Conservation (phyloP, 2,113 vertebrate species). For the Protobothrops mucrosquamatus region DNA sequence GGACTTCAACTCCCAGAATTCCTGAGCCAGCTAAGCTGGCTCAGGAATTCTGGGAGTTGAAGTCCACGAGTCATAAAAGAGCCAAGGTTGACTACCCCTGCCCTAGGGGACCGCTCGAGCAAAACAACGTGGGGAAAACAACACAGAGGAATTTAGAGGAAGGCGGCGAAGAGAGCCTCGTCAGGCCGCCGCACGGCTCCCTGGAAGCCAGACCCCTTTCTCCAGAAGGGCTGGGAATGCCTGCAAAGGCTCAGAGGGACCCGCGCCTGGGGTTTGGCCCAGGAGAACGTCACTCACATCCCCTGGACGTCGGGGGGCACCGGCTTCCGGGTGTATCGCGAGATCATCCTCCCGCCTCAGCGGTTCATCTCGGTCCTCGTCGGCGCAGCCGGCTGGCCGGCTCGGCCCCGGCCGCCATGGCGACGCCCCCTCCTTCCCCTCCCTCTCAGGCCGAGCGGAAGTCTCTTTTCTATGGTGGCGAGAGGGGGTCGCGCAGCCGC, state of each 20-base stretch:
- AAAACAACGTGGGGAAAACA: not conserved
- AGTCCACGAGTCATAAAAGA: too few species aligned
- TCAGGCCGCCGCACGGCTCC: not conserved
- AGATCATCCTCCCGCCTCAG: slow-evolving; percentile 76
- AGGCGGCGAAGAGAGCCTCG: not conserved
- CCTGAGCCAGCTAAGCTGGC: too few species aligned
- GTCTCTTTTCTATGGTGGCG: not conserved
- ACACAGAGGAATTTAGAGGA: not conserved
- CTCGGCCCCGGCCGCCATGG: slow-evolving; percentile 49
- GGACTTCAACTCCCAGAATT: too few species aligned
- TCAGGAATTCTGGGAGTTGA: too few species aligned
- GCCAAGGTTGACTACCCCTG: too few species aligned
- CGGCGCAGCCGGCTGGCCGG: slow-evolving; percentile 6
- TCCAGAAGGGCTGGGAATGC: not conserved
- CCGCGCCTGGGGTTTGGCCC: not conserved
- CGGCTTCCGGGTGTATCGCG: slow-evolving; percentile 82
- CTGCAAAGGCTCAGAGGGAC: not conserved
- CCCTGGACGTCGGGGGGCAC: slow-evolving; percentile 74
- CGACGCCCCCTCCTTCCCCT: slow-evolving; percentile 32
- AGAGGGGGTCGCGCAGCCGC: not conserved
- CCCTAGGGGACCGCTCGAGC: not conserved
- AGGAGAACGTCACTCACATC: slow-evolving; percentile 72
- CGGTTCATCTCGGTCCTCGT: slow-evolving; percentile 18
- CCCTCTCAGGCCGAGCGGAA: not conserved
- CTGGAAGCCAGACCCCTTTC: not conserved